Evolutionary conservation across 2,888 invertebrate genomes (phyloP), one percentile per base, ranked within the genome.

Genomic region (Tiliacea citrago): DNA sequence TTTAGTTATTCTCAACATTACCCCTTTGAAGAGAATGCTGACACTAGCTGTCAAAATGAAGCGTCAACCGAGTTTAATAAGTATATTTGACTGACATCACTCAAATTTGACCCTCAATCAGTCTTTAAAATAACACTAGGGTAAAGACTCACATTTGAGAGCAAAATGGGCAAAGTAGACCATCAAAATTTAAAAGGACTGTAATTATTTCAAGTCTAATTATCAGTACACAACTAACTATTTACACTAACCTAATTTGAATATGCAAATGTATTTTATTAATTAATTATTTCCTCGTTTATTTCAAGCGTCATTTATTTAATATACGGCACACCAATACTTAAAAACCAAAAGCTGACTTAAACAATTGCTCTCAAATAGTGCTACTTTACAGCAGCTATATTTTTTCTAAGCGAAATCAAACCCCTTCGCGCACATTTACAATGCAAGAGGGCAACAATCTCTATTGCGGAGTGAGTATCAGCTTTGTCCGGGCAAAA

Each of bases 391-490:
- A 29, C 35, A 62, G 10, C n/a, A 47, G 5, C 21, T 68, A 62
- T 47, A n/a, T n/a, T n/a, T n/a, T 73, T 53, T 72, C n/a, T 70
- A 62, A 62, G 18, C 29, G 68, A 61, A 21, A 57, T 71, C 77
- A 53, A 82, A 61, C 63, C 70, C 77, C 42, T 51, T 58, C n/a
- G 63, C 58, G 60, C 67, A 39, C 63, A 78, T 68, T 60, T 39
- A 65, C 45, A 73, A 73, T 68, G 68, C 63, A 73, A 8, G n/a
- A 65, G 68, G 73, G 81, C 12, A 79, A 66, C 63, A 18, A 53
- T 73, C n/a, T 65, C 73, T 61, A 66, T 63, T 55, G 35, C 49
- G 53, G 13, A 67, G 51, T 57, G 29, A 67, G 13, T 66, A 45
- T 68, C 45, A 49, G 62, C 83, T 68, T 65, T 73, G 63, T 82